Evolutionary conservation across 1,140 invertebrate species (phyloP), one percentile per base, ranked within the genome.

Genomic region (Brachionus paranguensis): DNA sequence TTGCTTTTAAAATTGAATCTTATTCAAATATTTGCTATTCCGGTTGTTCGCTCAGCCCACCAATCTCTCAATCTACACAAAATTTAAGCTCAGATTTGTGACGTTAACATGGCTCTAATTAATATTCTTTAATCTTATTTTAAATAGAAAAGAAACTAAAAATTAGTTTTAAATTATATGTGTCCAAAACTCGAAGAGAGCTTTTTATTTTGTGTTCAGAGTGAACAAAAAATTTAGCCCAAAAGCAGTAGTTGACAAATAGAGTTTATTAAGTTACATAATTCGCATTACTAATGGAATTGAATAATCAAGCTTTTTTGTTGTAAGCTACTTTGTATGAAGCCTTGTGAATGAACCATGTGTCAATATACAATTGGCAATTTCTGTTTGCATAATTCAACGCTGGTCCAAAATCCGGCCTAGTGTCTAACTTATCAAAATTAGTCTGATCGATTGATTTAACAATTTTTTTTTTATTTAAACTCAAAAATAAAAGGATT

Each of bases 81-180:
- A 60, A 60, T 60, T 60, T 60, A 60, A 24, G 53, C 53, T 60
- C 43, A 41, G 68, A 68, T 68, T 68, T 72, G 17, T 72, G 12
- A 72, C 33, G 37, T 72, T 72, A 72, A 17, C 68, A 72, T 72
- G 68, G 68, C 8, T 33, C 68, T 72, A 72, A 72, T 72, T 72
- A 72, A 72, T 72, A 72, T 41, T 60, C 53, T 60, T 72, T 72
- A 72, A 72, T 72, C 68, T 72, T 72, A 72, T 72, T 72, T 72
- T 72, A 72, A 72, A 72, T 72, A 72, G 33, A 43, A 41, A 72
- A 72, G 17, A 43, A 72, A 72, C 5, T 17, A 14, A 45, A 72
- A 43, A 41, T 68, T 68, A 72, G 37, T 47, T 72, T 72, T 20
- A 72, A 17, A 72, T 17, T 68, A 68, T 33, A 43, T 72, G 68